Conservation (phyloP, 2,888 invertebrate species). For the Tricholauxania praeusta region DNA sequence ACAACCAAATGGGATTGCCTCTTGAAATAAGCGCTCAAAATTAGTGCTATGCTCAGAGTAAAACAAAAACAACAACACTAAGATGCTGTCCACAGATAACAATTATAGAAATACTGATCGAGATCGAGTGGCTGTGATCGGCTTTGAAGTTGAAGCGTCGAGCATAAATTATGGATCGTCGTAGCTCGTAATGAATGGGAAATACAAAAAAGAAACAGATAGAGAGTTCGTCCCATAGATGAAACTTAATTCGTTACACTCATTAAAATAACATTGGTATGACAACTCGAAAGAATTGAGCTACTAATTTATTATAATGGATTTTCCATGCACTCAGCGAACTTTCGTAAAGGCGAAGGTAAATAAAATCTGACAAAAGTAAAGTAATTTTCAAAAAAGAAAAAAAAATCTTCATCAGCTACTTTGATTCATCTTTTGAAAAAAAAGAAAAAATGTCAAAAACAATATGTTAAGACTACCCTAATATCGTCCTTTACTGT, state of each 20-base stretch:
- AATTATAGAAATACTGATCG: slow-evolving; percentile 9
- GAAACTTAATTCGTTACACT: slow-evolving; percentile 1
- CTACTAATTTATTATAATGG: slow-evolving; percentile 15
- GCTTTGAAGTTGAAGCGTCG: too few relatives aligned
- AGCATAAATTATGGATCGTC: background rate
- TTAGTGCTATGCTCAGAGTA: too few relatives aligned
- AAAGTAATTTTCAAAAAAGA: too few relatives aligned
- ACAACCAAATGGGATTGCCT: too few relatives aligned
- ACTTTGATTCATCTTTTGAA: background rate
- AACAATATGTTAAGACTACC: background rate
- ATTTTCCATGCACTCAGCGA: background rate
- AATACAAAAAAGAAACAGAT: background rate
- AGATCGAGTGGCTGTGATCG: background rate
- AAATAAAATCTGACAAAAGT: too few relatives aligned
- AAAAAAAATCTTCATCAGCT: too few relatives aligned
- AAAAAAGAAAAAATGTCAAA: background rate
- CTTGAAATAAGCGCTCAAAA: too few relatives aligned
- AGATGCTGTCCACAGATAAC: slow-evolving; percentile 17
- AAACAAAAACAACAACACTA: background rate
- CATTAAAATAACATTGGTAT: slow-evolving; percentile 4
- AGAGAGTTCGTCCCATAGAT: background rate
- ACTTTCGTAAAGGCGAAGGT: too few relatives aligned
- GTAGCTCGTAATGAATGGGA: background rate
- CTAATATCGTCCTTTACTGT: background rate
- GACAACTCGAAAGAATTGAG: background rate